Conservation (phyloP, 2,888 invertebrate species). For the Chalcosyrphus nemorum region DNA sequence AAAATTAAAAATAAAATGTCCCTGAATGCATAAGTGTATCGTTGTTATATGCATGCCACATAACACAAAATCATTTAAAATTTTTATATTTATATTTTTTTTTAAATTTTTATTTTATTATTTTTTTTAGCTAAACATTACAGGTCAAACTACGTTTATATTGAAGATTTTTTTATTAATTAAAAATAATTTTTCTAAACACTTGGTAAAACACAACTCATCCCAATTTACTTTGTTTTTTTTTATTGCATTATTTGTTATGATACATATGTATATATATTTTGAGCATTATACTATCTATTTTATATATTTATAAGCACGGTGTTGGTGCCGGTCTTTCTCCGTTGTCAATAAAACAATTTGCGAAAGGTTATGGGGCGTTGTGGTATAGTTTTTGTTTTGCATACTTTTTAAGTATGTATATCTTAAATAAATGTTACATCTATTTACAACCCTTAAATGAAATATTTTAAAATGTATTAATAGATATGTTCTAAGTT, state of each 20-base stretch:
- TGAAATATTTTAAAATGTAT: conserved; percentile 37
- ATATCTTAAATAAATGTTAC: conserved; percentile 55
- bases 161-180: conserved; percentile 55
- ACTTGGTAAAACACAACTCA: conserved; percentile 26
- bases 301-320: conserved; percentile 19
- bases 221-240: conserved; percentile 15
- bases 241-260: neutral
- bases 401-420: conserved; percentile 70
- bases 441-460: conserved; percentile 69
- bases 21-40: conserved; percentile 37
- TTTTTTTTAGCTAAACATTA: conserved; percentile 63
- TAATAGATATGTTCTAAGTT: conserved; percentile 61
- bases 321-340: conserved; percentile 19
- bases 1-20: conserved; percentile 1
- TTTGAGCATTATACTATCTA: conserved; percentile 69
- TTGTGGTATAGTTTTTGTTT: conserved; percentile 1
- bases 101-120: no score
- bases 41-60: conserved; percentile 27
- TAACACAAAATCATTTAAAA: conserved; percentile 32
- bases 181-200: conserved; percentile 62
- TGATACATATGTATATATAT: no score
- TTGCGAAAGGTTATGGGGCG: conserved; percentile 31
- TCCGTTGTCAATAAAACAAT: conserved; percentile 32
- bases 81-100: no score
- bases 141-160: conserved; percentile 60